A percentile compares a stretch with the other conserved stretches of the same genome.
Conservation (phyloP, 2,888 invertebrate species). For the Drosophila histrio region DNA sequence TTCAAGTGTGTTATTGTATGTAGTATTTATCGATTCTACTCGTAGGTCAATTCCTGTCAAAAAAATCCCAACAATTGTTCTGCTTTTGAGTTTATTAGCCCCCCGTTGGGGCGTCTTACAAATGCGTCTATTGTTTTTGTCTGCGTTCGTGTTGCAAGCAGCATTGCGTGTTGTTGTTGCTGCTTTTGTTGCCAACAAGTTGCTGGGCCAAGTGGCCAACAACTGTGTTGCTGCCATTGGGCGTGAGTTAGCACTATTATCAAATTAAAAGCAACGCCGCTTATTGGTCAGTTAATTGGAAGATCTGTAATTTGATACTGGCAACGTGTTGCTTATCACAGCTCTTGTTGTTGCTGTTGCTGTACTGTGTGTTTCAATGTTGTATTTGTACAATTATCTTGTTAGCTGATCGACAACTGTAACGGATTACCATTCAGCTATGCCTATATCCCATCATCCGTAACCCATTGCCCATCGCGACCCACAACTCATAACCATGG, state of each 20-base stretch:
- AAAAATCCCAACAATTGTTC: constrained; percentile 59
- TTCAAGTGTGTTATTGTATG: constrained; percentile 22
- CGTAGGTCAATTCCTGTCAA: constrained; percentile 45
- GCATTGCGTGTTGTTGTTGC: constrained; percentile 32
- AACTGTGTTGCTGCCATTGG: constrained; percentile 36
- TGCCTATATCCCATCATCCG: constrained; percentile 30
- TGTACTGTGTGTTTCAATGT: constrained; percentile 30
- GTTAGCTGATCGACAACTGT: constrained; percentile 79
- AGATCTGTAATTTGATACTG: constrained; percentile 75
- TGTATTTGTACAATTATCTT: constrained; percentile 69
- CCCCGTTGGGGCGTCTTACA: constrained; percentile 68
- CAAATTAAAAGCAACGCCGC: constrained; percentile 74
- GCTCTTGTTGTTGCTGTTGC: constrained; percentile 56
- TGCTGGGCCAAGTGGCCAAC: constrained; percentile 37
- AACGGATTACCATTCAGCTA: constrained; percentile 63
- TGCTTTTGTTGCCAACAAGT: constrained; percentile 54
- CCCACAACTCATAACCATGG: constrained; percentile 5
- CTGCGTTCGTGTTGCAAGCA: constrained; percentile 45
- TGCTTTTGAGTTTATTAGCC: constrained; percentile 76
- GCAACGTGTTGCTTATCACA: constrained; percentile 77
- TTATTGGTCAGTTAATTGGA: constrained; percentile 77
- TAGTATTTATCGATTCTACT: constrained; percentile 33
- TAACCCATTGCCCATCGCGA: constrained; percentile 13
- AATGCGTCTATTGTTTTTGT: constrained; percentile 70
- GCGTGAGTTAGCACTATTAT: constrained; percentile 75